Conservation (phyloP, 2,113 vertebrate genomes). For the Epinephelus lanceolatus region DNA sequence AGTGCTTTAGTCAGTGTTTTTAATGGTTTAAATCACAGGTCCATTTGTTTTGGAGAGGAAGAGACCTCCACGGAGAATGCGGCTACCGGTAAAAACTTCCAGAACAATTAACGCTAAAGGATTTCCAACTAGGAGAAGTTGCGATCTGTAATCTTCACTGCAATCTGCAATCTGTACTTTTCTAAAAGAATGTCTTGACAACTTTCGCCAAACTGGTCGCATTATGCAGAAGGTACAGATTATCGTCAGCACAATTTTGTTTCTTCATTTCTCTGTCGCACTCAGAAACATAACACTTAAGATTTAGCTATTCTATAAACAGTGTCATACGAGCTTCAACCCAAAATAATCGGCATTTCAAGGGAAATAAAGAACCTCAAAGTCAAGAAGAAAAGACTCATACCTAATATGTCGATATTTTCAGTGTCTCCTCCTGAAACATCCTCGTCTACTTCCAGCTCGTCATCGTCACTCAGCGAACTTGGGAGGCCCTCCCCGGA, state of each 20-base stretch:
- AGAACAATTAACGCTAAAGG: too few relatives aligned
- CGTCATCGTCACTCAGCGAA: conserved; percentile 61
- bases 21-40: too few relatives aligned
- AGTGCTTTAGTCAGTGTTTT: too few relatives aligned
- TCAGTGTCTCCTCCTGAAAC: conserved; percentile 62
- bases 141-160: too few relatives aligned
- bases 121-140: too few relatives aligned
- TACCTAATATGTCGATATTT: conserved; percentile 59
- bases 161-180: too few relatives aligned
- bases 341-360: background rate
- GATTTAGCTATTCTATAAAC: background rate
- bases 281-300: background rate
- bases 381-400: background rate
- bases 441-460: conserved; percentile 65
- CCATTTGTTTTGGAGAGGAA: too few relatives aligned
- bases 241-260: background rate
- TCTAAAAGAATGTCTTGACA: too few relatives aligned
- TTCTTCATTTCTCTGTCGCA: background rate
- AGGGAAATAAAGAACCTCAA: background rate
- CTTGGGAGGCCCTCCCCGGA: conserved; percentile 77
- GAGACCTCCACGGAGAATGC: too few relatives aligned
- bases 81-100: too few relatives aligned
- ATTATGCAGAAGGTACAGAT: too few relatives aligned
- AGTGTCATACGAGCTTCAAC: background rate
- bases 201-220: too few relatives aligned